Conservation (phyloP, 2,113 vertebrate genomes). For the Phocoena sinus region DNA sequence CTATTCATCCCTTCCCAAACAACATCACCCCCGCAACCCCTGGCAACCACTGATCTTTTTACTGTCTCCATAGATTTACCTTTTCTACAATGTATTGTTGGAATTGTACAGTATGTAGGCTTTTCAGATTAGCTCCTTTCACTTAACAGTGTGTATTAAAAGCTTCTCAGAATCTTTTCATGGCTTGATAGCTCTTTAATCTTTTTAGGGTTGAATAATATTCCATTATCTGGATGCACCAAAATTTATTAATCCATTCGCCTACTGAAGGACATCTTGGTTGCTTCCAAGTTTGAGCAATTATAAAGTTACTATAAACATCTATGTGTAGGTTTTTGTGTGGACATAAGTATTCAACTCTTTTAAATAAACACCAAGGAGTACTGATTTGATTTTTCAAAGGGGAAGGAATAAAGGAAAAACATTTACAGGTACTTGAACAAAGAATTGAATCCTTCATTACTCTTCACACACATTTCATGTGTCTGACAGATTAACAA, state of each 20-base stretch:
- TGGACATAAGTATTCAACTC: background rate
- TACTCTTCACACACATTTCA: background rate
- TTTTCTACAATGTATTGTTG: background rate
- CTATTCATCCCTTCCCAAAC: background rate
- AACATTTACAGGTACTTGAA: conserved; percentile 14
- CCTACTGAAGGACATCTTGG: background rate
- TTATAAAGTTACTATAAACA: background rate
- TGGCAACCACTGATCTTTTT: background rate
- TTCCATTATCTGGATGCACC: background rate
- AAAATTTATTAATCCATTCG: background rate
- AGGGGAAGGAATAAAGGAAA: conserved; percentile 23
- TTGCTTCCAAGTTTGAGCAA: background rate
- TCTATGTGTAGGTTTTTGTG: background rate
- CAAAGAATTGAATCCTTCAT: background rate
- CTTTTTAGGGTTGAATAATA: background rate
- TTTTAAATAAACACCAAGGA: background rate
- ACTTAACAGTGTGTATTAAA: background rate
- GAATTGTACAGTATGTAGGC: background rate
- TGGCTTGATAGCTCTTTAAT: background rate
- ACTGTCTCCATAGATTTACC: background rate
- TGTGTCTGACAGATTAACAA: background rate
- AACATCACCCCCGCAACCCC: background rate
- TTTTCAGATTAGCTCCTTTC: background rate
- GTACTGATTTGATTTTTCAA: conserved; percentile 37
- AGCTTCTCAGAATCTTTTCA: background rate